Evolutionary conservation across 1,140 invertebrate genomes (phyloP).

Genomic region (Bombus confusus): DNA sequence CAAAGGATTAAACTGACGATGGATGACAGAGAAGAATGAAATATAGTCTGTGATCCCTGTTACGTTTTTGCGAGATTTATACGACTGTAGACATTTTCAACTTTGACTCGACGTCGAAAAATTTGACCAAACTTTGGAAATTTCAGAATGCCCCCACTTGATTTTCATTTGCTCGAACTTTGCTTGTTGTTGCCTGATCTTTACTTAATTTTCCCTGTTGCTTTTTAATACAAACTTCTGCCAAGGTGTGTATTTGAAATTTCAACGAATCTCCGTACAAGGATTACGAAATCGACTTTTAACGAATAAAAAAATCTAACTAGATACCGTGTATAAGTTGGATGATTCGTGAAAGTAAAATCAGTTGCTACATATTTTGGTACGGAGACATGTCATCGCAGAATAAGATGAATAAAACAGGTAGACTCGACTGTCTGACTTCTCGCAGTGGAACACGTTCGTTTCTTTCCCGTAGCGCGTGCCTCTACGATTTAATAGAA

Average conservation of each 20-base stretch:
- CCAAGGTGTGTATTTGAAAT: not conserved
- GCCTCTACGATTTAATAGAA: slow-evolving; percentile 41
- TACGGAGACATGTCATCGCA: not conserved
- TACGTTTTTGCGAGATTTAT: slow-evolving; percentile 1
- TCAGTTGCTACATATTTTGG: not conserved
- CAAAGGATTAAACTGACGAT: slow-evolving; percentile 13
- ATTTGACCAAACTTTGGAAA: not conserved
- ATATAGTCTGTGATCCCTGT: not conserved
- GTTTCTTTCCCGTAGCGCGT: not conserved
- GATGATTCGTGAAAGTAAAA: not conserved
- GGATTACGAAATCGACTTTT: not conserved
- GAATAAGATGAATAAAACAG: slow-evolving; percentile 13
- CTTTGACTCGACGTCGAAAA: not conserved
- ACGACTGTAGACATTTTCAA: not conserved
- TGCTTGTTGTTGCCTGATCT: not conserved
- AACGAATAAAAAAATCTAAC: not conserved
- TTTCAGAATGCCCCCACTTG: not conserved
- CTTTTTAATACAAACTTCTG: not conserved
- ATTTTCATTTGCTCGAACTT: not conserved
- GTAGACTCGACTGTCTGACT: not conserved
- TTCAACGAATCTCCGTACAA: not conserved
- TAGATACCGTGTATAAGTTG: too few relatives aligned
- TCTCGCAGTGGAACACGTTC: not conserved
- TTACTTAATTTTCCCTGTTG: not conserved
- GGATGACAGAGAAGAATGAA: not conserved